Base-by-base conservation (phyloP, 2,888 invertebrate species). In the Alsophila aescularia region DNA sequence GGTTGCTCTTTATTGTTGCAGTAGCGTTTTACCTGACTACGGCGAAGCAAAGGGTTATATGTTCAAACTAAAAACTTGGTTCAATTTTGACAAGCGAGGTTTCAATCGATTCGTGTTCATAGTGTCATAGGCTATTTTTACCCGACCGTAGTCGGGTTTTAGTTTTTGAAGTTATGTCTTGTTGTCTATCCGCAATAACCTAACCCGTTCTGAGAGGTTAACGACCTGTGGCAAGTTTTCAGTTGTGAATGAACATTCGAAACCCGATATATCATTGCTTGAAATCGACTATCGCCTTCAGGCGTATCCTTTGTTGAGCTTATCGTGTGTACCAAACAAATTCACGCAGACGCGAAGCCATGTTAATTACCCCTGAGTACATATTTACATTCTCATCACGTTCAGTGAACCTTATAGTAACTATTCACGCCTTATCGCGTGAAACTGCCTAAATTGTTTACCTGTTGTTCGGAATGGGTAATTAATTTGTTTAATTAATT, bases 401-500 rank as follows among this genome's bases (percentile, higher is more conserved):
- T 54, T 43, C 39, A 54, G 37, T 54, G 54, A 48, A 43, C 54
- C 47, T 43, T 49, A 39, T 40, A 54, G 36, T 47, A 35, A 24
- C 41, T 48, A 48, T 41, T 50, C 35, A 31, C 40, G 21, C 47
- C 41, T 42, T 37, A 36, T 52, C 34, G 41, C 27, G n/a, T 10
- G 16, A 2, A 32, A 44, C 10, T 41, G 9, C 2, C 24, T 43
- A 13, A 43, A 24, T 37, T 39, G 32, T 32, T 29, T 29, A 21
- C 40, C 40, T 31, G 40, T 36, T 24, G 35, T 16, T 8, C 35
- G 6, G 27, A 50, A 47, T 42, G 49, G 40, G 41, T 41, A 55
- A 55, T 45, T 29, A 45, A 55, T 49, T 36, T 14, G 24, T 49
- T 52, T 58, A 53, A 56, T 56, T 50, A 51, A 56, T 41, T 63